Conservation (phyloP, 2,888 invertebrate genomes). For the Drosophila sordidapex region DNA sequence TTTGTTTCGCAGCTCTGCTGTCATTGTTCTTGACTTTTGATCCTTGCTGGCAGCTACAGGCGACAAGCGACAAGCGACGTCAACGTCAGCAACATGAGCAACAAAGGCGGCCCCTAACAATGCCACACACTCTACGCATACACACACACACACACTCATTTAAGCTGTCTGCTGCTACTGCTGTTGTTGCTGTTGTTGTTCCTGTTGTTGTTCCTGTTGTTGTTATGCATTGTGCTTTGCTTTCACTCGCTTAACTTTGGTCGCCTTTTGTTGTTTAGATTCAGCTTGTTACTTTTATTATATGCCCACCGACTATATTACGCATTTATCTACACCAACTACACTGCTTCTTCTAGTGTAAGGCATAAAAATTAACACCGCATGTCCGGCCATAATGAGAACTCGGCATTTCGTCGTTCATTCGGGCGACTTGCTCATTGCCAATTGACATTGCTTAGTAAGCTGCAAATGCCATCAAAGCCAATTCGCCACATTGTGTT, state of each 20-base stretch:
- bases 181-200: conserved; percentile 1
- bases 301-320: conserved; percentile 24
- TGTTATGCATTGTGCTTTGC: conserved; percentile 43
- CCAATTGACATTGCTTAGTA: conserved; percentile 23
- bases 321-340: conserved; percentile 39
- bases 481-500: conserved; percentile 30
- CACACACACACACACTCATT: conserved; percentile 21
- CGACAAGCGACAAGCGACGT: conserved; percentile 72
- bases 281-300: conserved; percentile 57
- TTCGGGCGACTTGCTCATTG: conserved; percentile 5
- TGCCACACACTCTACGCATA: conserved; percentile 28
- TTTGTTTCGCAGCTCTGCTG: conserved; percentile 53
- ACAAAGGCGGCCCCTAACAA: conserved; percentile 66
- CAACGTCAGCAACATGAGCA: conserved; percentile 73
- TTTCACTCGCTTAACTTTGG: conserved; percentile 53
- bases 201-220: not conserved
- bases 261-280: conserved; percentile 59
- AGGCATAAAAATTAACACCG: conserved; percentile 61
- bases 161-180: conserved; percentile 21
- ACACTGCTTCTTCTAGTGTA: conserved; percentile 10
- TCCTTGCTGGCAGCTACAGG: conserved; percentile 71
- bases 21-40: conserved; percentile 78
- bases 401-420: conserved; percentile 29
- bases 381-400: conserved; percentile 52
- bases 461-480: conserved; percentile 7